Conservation (phyloP, 1,140 invertebrate genomes). For the Protaetia brevitarsis region DNA sequence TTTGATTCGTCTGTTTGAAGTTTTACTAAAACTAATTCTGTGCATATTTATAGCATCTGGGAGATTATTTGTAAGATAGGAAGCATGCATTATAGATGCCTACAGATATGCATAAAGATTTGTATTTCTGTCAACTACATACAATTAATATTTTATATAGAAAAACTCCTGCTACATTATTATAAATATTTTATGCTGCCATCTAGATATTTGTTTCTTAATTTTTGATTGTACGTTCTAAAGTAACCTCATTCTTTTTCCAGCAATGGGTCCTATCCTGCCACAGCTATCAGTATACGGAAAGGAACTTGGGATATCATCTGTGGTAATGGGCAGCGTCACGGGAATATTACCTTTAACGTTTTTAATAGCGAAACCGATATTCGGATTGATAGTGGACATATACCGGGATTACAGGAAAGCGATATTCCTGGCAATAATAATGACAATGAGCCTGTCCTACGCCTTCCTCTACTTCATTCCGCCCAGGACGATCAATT, state of each 20-base stretch:
- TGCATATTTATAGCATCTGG: no score
- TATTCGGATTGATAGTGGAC: constrained; percentile 69
- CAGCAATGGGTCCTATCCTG: constrained; percentile 73
- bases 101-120: no score
- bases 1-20: no score
- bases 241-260: constrained; percentile 37
- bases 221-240: neutral
- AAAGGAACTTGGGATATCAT: constrained; percentile 70
- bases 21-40: no score
- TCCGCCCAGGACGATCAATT: constrained; percentile 48
- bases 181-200: no score
- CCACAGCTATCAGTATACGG: constrained; percentile 72
- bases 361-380: constrained; percentile 69
- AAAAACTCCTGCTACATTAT: no score
- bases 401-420: constrained; percentile 61
- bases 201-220: no score
- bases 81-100: no score
- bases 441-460: constrained; percentile 59
- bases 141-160: no score
- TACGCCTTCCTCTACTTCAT: constrained; percentile 65
- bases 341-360: constrained; percentile 66
- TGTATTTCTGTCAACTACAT: no score
- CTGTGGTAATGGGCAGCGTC: constrained; percentile 68
- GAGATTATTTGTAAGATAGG: no score
- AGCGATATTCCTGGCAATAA: constrained; percentile 64